These are phyloP conservation scores for Laothoe populi DNA, from an alignment of 2,888 invertebrate species.

Conservation along the genomic window DNA sequence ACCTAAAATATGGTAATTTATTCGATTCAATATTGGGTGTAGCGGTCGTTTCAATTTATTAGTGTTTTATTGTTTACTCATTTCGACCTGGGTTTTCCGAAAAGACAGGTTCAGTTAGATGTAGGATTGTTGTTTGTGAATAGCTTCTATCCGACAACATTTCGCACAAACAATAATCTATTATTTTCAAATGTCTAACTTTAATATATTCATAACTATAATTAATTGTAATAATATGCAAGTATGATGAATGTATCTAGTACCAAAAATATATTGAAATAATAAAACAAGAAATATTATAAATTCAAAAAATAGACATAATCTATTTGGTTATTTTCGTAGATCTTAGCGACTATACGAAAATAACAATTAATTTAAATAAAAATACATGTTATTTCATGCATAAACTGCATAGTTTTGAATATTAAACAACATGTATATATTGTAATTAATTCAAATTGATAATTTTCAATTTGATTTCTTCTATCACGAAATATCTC, in stretches of 20 bases:
- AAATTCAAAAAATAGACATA: neutral
- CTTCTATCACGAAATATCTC: neutral
- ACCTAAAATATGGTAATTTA: neutral
- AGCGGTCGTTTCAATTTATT: neutral
- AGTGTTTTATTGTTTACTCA: neutral
- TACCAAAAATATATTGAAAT: neutral
- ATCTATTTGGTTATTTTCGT: neutral
- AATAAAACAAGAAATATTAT: neutral
- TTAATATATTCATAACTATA: too few species aligned
- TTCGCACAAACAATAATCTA: too few species aligned
- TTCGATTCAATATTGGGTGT: neutral
- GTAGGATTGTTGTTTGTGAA: too few species aligned
- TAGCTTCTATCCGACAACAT: too few species aligned
- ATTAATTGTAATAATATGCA: too few species aligned
- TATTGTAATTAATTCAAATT: constrained; percentile 2
- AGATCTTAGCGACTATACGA: neutral
- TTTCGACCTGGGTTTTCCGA: neutral
- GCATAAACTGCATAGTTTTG: neutral
- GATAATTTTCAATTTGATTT: neutral
- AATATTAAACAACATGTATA: neutral
- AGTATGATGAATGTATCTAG: too few species aligned
- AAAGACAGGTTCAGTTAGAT: too few species aligned
- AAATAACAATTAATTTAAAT: neutral
- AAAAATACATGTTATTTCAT: neutral
- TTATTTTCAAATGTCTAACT: too few species aligned